Conservation (phyloP, 2,113 vertebrate genomes). For the Tychaedon coryphoeus region DNA sequence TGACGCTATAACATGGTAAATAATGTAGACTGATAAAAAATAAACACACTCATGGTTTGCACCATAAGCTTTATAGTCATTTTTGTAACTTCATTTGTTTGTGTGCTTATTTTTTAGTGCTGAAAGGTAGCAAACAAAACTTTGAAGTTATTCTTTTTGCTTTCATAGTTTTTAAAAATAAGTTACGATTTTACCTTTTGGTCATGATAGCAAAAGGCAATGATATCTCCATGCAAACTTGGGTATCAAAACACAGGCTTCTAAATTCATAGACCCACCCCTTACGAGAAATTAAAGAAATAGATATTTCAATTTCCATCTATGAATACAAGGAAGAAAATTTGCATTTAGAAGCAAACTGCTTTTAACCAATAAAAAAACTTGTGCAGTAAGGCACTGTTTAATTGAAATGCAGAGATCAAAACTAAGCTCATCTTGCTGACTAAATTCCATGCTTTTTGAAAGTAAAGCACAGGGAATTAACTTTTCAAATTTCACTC, state of each 20-base stretch:
- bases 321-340: not conserved
- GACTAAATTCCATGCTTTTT: not conserved
- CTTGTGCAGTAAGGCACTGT: not conserved
- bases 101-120: constrained; percentile 50
- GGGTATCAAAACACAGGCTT: not conserved
- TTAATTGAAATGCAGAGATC: not conserved
- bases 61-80: constrained; percentile 67
- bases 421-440: not conserved
- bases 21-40: constrained; percentile 70
- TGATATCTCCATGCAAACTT: not conserved
- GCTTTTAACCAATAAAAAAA: not conserved
- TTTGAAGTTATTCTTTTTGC: constrained; percentile 31
- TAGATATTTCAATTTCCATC: not conserved
- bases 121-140: constrained; percentile 48
- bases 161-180: not conserved
- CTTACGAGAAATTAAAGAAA: not conserved
- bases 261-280: not conserved
- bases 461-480: not conserved
- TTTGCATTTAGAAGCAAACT: not conserved
- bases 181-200: constrained; percentile 38
- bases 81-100: constrained; percentile 50
- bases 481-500: not conserved
- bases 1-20: constrained; percentile 68
- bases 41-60: constrained; percentile 56
- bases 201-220: constrained; percentile 3